Conservation (phyloP, 2,888 invertebrate species). For the Lamellibrachia columna region DNA sequence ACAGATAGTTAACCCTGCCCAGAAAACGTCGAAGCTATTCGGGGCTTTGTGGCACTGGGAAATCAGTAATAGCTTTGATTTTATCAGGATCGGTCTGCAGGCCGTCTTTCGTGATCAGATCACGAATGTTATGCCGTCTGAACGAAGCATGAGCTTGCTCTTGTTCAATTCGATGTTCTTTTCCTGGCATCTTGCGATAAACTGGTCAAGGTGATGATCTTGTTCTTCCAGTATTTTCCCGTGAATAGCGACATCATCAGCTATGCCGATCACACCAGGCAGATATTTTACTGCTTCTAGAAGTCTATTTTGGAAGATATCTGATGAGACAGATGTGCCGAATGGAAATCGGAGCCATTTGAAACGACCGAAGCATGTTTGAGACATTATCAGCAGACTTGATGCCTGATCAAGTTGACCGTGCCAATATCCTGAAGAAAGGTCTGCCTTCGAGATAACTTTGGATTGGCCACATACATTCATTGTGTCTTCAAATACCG, state of each 20-base stretch:
- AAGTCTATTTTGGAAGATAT: constrained; percentile 41
- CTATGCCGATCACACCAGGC: constrained; percentile 38
- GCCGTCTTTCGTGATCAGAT: no score
- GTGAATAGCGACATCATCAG: constrained; percentile 40
- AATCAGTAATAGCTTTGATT: not conserved
- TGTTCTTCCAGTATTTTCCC: constrained; percentile 34
- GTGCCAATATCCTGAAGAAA: constrained; percentile 40
- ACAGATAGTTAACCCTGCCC: constrained; percentile 38
- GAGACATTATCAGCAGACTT: constrained; percentile 38
- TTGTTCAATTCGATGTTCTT: constrained; percentile 16
- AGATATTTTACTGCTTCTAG: constrained; percentile 36
- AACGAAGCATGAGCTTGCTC: no score
- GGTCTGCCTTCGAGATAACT: constrained; percentile 40
- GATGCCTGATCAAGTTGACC: constrained; percentile 38
- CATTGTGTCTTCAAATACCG: constrained; percentile 41
- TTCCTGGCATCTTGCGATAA: constrained; percentile 39
- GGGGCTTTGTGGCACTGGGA: constrained; percentile 32
- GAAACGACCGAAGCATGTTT: constrained; percentile 38
- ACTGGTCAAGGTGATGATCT: constrained; percentile 31
- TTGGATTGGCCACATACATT: constrained; percentile 36
- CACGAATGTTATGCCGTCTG: no score
- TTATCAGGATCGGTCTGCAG: no score
- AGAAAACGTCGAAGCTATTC: constrained; percentile 38
- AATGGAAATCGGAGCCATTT: constrained; percentile 41
- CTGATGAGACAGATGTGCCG: constrained; percentile 36